These are phyloP conservation scores for Isurus oxyrinchus DNA, from an alignment of 2,113 vertebrate genomes.

Conservation along the genomic window DNA sequence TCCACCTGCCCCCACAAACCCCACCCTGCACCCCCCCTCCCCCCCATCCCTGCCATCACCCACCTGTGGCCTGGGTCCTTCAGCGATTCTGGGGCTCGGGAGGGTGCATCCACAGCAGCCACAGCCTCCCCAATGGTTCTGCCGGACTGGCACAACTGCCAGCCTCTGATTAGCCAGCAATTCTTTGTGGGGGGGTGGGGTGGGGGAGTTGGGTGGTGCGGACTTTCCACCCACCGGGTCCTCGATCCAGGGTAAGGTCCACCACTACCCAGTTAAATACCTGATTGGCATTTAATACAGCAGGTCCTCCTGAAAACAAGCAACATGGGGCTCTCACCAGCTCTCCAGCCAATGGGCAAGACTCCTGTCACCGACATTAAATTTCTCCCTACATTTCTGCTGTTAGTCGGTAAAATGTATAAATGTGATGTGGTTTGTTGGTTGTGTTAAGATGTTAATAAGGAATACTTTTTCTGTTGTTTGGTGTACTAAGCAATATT, in stretches of 20 bases:
- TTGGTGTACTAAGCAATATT: too few relatives aligned
- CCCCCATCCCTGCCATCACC: not conserved
- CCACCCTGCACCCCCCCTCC: too few relatives aligned
- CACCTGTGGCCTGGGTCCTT: not conserved
- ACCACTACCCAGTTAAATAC: too few relatives aligned
- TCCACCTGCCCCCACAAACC: too few relatives aligned
- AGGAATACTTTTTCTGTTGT: too few relatives aligned
- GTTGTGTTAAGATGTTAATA: not conserved
- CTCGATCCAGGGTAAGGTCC: not conserved
- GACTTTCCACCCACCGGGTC: not conserved
- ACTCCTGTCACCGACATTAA: not conserved
- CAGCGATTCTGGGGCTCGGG: not conserved
- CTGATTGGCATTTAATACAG: not conserved
- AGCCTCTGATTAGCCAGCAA: too few relatives aligned
- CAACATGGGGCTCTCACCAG: not conserved
- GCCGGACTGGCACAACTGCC: too few relatives aligned
- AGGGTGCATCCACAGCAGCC: not conserved
- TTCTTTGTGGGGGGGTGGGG: too few relatives aligned
- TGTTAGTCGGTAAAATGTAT: not conserved
- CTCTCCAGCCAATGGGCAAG: not conserved
- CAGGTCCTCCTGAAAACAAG: not conserved
- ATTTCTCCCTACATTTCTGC: not conserved
- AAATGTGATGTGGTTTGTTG: not conserved
- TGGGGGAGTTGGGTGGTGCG: too few relatives aligned
- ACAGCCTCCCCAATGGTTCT: too few relatives aligned